Percentiles rank a stretch among this genome's conserved stretches.
Conservation (phyloP, 2,797 vertebrate genomes). For the Siniperca scherzeri region DNA sequence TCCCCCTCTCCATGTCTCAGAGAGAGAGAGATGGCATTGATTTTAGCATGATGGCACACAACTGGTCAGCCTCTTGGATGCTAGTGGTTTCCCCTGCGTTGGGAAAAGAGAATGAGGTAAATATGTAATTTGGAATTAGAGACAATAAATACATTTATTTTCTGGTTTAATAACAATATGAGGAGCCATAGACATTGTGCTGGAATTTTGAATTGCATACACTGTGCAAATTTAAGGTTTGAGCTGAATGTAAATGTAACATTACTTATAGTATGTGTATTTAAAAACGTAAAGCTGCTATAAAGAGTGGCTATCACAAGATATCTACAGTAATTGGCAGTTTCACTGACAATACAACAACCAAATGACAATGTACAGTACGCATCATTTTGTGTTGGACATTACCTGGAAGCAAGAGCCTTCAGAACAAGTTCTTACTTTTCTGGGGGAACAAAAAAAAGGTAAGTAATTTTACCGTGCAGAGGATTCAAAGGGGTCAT, state of each 20-base stretch:
- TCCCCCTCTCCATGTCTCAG: constrained; percentile 71
- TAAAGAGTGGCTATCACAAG: not conserved
- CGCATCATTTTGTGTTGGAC: not conserved
- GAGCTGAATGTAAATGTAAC: not conserved
- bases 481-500: constrained; percentile 5
- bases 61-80: constrained; percentile 92
- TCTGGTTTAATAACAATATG: not conserved
- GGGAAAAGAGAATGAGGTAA: constrained; percentile 25
- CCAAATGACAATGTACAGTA: not conserved
- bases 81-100: constrained; percentile 90
- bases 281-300: not conserved
- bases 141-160: constrained; percentile 3
- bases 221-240: constrained; percentile 4
- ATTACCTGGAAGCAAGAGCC: constrained; percentile 84
- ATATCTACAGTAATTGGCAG: not conserved
- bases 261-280: not conserved
- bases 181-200: not conserved
- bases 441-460: constrained; percentile 81
- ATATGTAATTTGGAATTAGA: not conserved
- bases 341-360: not conserved
- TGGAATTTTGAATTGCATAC: not conserved
- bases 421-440: constrained; percentile 89
- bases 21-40: constrained; percentile 84
- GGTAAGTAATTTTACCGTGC: constrained; percentile 39
- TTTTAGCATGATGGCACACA: constrained; percentile 94